phyloP scores from a whole-genome alignment of 2,113 vertebrate species.

The Chionis minor region DNA sequence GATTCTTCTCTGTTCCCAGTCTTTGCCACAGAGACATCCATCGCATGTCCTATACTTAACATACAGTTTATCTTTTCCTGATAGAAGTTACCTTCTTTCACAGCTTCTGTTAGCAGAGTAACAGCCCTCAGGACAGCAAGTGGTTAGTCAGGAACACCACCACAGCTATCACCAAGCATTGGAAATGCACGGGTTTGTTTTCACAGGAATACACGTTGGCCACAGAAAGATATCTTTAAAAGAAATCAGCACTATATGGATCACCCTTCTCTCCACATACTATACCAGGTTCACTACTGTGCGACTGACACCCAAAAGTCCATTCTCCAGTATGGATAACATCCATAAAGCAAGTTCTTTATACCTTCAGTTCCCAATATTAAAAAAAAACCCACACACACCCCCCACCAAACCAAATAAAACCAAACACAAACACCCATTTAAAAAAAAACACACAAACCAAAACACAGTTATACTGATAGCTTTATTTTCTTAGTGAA shows the following conservation, averaged over 20 bases:
- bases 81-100: background rate
- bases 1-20: constrained; percentile 28
- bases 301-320: background rate
- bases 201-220: background rate
- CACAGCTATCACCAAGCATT: background rate
- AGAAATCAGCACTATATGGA: background rate
- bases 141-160: background rate
- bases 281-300: background rate
- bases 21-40: constrained; percentile 44
- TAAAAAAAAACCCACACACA: no score
- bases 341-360: background rate
- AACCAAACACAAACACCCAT: background rate
- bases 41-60: constrained; percentile 6
- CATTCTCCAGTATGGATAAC: background rate
- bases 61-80: constrained; percentile 20
- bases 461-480: background rate
- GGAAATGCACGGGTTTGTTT: background rate
- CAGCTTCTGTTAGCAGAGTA: background rate
- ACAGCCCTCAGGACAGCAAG: background rate
- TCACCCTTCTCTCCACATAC: background rate
- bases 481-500: background rate
- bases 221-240: background rate
- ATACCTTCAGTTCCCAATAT: background rate
- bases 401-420: no score
- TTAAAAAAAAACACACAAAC: background rate